Percentiles rank a stretch among this genome's conserved stretches.
phyloP scores from a whole-genome alignment of 1,140 invertebrate species.

The Latrodectus geometricus region DNA sequence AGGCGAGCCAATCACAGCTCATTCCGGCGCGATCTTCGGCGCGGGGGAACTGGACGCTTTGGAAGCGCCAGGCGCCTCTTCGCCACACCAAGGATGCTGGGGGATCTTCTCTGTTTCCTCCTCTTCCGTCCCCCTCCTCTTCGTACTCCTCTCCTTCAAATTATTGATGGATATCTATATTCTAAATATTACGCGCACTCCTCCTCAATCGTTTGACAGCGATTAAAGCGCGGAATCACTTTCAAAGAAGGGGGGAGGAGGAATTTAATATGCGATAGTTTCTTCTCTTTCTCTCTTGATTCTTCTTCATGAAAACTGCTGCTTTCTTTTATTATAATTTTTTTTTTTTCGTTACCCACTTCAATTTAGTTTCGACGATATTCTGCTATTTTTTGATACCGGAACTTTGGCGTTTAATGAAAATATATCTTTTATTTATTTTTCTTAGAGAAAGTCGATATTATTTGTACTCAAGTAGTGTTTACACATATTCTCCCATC shows the following conservation, averaged over 20 bases:
- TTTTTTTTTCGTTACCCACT: conserved; percentile 1
- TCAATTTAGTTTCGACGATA: neutral
- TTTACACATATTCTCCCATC: too few species aligned
- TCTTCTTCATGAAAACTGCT: neutral
- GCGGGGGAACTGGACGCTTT: conserved; percentile 46
- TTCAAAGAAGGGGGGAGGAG: neutral
- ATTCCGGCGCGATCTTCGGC: conserved; percentile 26
- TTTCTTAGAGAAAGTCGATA: neutral
- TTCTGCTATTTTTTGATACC: neutral
- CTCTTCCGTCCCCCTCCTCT: conserved; percentile 14
- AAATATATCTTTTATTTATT: neutral
- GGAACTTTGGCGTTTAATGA: neutral
- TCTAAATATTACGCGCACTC: conserved; percentile 37
- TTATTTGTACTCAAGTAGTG: too few species aligned
- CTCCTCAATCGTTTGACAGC: neutral
- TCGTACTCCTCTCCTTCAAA: conserved; percentile 45
- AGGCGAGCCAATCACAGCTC: conserved; percentile 56
- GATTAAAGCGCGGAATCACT: neutral
- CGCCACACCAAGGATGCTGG: conserved; percentile 40
- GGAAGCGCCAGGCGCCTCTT: conserved; percentile 22
- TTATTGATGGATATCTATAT: conserved; percentile 39
- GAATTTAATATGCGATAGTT: conserved; percentile 3
- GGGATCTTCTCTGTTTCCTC: conserved; percentile 55
- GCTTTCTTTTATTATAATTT: neutral
- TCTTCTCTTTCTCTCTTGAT: neutral